Base-by-base conservation (phyloP, 2,797 vertebrate genomes). In the Poecilia velifera region DNA sequence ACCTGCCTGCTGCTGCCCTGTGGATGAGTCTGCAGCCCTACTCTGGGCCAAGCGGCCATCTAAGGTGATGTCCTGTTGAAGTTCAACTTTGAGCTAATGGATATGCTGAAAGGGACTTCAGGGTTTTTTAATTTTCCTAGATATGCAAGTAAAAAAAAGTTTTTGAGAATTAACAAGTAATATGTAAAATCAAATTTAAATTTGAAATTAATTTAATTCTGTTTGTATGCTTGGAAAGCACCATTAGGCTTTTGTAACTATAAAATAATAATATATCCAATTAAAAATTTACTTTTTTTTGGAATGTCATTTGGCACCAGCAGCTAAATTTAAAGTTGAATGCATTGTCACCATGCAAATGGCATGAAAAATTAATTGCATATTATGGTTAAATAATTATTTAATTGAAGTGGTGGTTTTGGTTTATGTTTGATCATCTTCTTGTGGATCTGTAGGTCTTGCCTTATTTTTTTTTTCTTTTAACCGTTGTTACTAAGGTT, bases 1-100 rank as follows among this genome's bases (percentile, higher is more conserved):
- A 94, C 90, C 93, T 95, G 93, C 91, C 91, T 88, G 77, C 88
- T 77, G 81, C 75, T 45, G 83, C 80, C 84, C 78, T 41, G 70
- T 74, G 81, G 68, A 83, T 53, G 53, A 31, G 28, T 83, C 66
- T 84, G 81, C 76, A 81, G 78, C 82, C 76, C 75, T 66, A 85
- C 86, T 87, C 76, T 83, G 84, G 87, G 85, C 82, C 82, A 86
- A 79, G 73, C 80, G 80, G 88, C 93, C 91, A 93, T 93, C 92
- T 89, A 80, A 89, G 87, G 79, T 46, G 75, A 90, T 84, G 80
- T 76, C 82, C 73, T 57, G 8, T 76, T 73, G 31, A 46, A 70
- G 76, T 84, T 86, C 74, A 78, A 45, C 76, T 82, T 70, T 3
- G 53, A 89, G 47, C 76, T 66, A 83, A 77, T 73, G 4, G 34